Conservation (phyloP, 2,888 invertebrate species). For the Heliothis peltigera region DNA sequence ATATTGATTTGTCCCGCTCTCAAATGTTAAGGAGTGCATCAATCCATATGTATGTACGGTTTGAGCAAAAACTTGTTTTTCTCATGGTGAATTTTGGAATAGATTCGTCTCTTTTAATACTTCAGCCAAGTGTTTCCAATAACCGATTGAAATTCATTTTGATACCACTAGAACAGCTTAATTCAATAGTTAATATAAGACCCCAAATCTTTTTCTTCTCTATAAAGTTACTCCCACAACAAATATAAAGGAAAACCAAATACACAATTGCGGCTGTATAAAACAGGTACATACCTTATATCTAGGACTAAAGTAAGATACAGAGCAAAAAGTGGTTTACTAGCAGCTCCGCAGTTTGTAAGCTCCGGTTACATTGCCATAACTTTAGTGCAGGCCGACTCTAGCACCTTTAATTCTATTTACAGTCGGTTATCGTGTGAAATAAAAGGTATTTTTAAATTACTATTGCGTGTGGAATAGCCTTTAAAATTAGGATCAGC, state of each 20-base stretch:
- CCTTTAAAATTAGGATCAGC: slow-evolving; percentile 57
- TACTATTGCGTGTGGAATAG: slow-evolving; percentile 60
- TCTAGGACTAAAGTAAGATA: slow-evolving; percentile 53
- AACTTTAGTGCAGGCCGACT: slow-evolving; percentile 58
- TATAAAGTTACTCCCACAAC: slow-evolving; percentile 10
- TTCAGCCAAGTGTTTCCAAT: too few relatives aligned
- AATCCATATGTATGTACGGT: slow-evolving; percentile 53
- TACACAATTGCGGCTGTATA: slow-evolving; percentile 8
- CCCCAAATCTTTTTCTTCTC: slow-evolving; percentile 12
- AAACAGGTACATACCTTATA: slow-evolving; percentile 41
- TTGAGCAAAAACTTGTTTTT: slow-evolving; percentile 46
- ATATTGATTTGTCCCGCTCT: slow-evolving; percentile 56
- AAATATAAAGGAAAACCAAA: slow-evolving; percentile 20
- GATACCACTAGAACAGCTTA: too few relatives aligned
- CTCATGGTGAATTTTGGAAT: slow-evolving; percentile 10
- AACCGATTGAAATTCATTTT: too few relatives aligned
- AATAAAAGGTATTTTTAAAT: slow-evolving; percentile 67
- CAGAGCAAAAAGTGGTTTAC: slow-evolving; percentile 70
- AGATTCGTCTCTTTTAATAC: slow-evolving; percentile 1
- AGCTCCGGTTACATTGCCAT: slow-evolving; percentile 63
- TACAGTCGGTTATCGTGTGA: slow-evolving; percentile 64
- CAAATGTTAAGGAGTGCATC: slow-evolving; percentile 56
- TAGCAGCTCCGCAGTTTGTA: slow-evolving; percentile 48
- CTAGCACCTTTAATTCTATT: slow-evolving; percentile 67
- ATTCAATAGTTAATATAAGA: too few relatives aligned